Conservation (phyloP, 92 coral and sea anemone species). For the Porites rus region DNA sequence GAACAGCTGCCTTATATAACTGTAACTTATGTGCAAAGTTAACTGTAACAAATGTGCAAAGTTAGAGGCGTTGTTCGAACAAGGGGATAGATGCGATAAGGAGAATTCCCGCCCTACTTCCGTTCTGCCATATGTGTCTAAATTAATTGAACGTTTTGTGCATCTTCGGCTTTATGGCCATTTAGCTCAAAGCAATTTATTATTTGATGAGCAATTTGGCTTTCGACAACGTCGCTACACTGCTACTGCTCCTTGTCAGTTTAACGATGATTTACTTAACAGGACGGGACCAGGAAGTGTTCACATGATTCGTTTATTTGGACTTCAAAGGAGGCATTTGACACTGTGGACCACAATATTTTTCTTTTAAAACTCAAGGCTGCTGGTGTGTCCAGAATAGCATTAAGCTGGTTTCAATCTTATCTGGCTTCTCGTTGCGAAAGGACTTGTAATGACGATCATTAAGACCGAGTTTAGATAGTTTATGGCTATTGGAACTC, state of each 20-base stretch:
- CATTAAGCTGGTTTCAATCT: slow-evolving; percentile 13
- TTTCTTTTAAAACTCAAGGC: slow-evolving; percentile 2
- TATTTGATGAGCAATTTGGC: slow-evolving; percentile 16
- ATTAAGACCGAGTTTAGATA: too few relatives aligned
- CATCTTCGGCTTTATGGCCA: neutral
- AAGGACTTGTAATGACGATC: neutral
- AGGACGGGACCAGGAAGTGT: slow-evolving; percentile 9
- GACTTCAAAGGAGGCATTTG: slow-evolving; percentile 1
- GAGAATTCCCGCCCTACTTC: too few relatives aligned
- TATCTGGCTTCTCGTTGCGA: slow-evolving; percentile 18
- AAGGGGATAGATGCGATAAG: too few relatives aligned
- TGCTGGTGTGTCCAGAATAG: slow-evolving; percentile 5
- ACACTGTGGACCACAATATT: slow-evolving; percentile 1
- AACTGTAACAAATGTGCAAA: too few relatives aligned
- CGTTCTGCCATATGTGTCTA: too few relatives aligned
- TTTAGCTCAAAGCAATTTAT: neutral
- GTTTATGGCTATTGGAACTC: too few relatives aligned
- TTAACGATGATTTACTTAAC: slow-evolving; percentile 7
- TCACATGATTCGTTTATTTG: slow-evolving; percentile 1
- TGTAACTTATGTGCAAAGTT: too few relatives aligned
- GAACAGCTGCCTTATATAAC: too few relatives aligned
- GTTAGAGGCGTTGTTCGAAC: too few relatives aligned
- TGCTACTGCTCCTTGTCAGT: slow-evolving; percentile 21
- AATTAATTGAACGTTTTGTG: neutral
- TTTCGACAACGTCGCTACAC: slow-evolving; percentile 19